Evolutionary conservation across 2,888 invertebrate species (phyloP).

Genomic region (Willowsia nigromaculata): DNA sequence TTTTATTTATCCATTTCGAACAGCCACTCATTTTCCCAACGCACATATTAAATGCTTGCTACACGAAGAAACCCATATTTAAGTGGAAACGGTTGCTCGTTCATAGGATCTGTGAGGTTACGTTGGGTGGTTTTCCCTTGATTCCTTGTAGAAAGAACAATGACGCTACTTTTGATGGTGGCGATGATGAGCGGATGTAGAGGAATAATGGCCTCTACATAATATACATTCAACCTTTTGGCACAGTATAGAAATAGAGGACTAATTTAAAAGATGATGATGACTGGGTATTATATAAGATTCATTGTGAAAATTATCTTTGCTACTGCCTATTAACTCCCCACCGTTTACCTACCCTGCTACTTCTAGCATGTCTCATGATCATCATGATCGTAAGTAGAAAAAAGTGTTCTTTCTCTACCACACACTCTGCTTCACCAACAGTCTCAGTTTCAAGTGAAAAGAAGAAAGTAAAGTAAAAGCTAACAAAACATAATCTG

Average conservation of each 20-base stretch:
- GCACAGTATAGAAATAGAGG: background rate
- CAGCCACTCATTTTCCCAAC: background rate
- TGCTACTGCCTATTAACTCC: constrained; percentile 19
- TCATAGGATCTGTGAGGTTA: background rate
- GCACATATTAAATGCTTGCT: constrained; percentile 15
- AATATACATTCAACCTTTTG: background rate
- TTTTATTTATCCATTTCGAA: constrained; percentile 36
- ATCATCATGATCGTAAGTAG: background rate
- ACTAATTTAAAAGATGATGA: constrained; percentile 46
- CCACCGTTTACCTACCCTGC: background rate
- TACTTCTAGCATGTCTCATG: constrained; percentile 5
- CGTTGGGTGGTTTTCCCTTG: constrained; percentile 27
- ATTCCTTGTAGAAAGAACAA: constrained; percentile 55
- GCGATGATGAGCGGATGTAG: constrained; percentile 19
- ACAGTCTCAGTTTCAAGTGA: background rate
- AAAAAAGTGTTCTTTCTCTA: background rate
- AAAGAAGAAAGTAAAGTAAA: constrained; percentile 29
- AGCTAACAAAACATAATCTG: constrained; percentile 35
- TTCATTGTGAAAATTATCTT: constrained; percentile 43
- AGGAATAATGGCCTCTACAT: constrained; percentile 15
- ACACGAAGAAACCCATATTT: constrained; percentile 15
- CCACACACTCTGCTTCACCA: background rate
- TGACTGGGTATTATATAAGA: constrained; percentile 57
- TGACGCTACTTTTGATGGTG: constrained; percentile 18
- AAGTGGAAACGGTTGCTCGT: background rate